Base-by-base conservation (phyloP, 2,888 invertebrate species). In the Noctua pronuba region DNA sequence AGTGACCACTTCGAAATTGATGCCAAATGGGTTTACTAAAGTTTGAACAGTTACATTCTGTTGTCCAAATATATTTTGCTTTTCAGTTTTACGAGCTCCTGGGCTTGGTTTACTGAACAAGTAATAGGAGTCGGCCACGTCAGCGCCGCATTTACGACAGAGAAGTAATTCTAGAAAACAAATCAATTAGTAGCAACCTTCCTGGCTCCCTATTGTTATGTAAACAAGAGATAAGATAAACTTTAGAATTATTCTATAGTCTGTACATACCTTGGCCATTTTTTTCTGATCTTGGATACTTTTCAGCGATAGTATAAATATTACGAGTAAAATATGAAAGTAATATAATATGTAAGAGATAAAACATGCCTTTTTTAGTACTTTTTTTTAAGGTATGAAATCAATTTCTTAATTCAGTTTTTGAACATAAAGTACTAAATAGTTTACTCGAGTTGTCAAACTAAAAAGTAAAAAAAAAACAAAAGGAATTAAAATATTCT, bases 131-230 rank as follows among this genome's bases (percentile, higher is more conserved):
- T 97, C 97, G 3, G 97, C 97, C 84, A 97, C 93, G 90, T 97
- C 97, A 85, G 96, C 95, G 31, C 97, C 97, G 91, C 97, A 97
- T 90, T 96, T 95, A 44, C 97, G 97, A 90, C 97, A 97, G 49
- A 97, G 90, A 71, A 97, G 92, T 86, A 96, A 92, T 92, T 97
- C 97, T 97, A 93, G 77, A 95, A 95, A 83, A 87, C 71, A 75
- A 70, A 77, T 28, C 10, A 62, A 68, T 71, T 41, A 70, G 38
- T 41, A 69, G 31, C 46, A 74, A 72, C 21, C 21, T 44, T 52
- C 49, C 35, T 49, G 16, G 28, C 24, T 64, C 16, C 38, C 24
- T 67, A 60, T 77, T 75, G 49, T 77, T 84, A 84, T 67, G 80
- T 80, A 79, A 88, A 86, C 79, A 86, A 80, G 21, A 66, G 55